Conservation (phyloP, 2,888 invertebrate genomes). For the Noctuana brunneofusca region DNA sequence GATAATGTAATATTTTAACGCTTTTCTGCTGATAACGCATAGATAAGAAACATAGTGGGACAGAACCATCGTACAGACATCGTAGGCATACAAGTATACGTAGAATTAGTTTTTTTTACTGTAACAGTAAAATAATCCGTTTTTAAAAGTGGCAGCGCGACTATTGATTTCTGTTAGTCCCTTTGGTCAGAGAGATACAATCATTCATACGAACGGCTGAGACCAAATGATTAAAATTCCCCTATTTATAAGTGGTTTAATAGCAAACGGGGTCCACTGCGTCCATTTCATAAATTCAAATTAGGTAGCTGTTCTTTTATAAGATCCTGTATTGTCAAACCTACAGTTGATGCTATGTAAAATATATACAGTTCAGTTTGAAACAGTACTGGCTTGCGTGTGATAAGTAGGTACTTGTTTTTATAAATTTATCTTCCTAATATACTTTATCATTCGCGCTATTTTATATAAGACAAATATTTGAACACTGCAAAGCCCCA, state of each 20-base stretch:
- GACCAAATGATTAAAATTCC: constrained; percentile 17
- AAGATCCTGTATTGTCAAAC: background rate
- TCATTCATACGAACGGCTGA: constrained; percentile 27
- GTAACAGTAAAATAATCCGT: no score
- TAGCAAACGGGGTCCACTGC: background rate
- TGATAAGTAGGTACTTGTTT: no score
- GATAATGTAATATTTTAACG: background rate
- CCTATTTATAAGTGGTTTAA: constrained; percentile 4
- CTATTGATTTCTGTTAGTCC: constrained; percentile 36
- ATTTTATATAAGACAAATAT: no score
- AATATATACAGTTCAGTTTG: no score
- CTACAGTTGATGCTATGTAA: background rate
- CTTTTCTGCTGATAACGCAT: background rate
- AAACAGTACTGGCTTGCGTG: no score
- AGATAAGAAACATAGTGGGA: background rate
- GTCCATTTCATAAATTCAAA: constrained; percentile 8
- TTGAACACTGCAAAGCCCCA: no score
- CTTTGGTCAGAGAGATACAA: constrained; percentile 40
- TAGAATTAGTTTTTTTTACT: no score
- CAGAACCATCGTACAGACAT: background rate
- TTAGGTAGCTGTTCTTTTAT: constrained; percentile 1
- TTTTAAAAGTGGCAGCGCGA: no score
- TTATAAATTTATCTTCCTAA: no score
- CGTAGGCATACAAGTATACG: background rate
- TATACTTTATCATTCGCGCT: no score